phyloP scores from a whole-genome alignment of 2,888 invertebrate genomes.

The Drosophila kuntzei region DNA sequence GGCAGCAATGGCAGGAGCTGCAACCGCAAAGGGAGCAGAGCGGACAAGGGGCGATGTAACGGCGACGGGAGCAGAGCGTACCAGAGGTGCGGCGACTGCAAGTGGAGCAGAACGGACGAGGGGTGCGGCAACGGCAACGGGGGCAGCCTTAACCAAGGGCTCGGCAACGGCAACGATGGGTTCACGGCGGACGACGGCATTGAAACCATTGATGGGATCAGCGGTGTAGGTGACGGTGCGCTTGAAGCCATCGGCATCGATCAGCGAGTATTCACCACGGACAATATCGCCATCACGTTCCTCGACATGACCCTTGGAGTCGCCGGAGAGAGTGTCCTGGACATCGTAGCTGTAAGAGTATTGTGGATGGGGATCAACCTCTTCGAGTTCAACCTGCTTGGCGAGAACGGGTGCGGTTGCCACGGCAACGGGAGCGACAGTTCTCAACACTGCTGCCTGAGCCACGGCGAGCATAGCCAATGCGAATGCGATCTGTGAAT shows the following conservation, averaged over 20 bases:
- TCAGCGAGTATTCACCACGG: slow-evolving; percentile 83
- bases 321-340: slow-evolving; percentile 83
- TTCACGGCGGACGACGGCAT: slow-evolving; percentile 82
- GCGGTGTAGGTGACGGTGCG: slow-evolving; percentile 82
- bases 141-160: slow-evolving; percentile 60
- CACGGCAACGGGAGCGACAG: slow-evolving; percentile 63
- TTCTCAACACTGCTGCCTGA: slow-evolving; percentile 72
- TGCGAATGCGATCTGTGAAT: slow-evolving; percentile 55
- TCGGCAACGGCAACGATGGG: slow-evolving; percentile 70
- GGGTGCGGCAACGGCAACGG: slow-evolving; percentile 65
- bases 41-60: slow-evolving; percentile 50
- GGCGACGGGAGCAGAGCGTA: slow-evolving; percentile 61
- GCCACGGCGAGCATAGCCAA: slow-evolving; percentile 69
- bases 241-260: slow-evolving; percentile 83
- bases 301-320: slow-evolving; percentile 83
- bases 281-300: slow-evolving; percentile 84
- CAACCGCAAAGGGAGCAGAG: slow-evolving; percentile 56
- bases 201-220: slow-evolving; percentile 83
- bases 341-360: slow-evolving; percentile 79
- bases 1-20: slow-evolving; percentile 49
- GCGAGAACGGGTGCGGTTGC: slow-evolving; percentile 68
- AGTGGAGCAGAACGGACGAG: slow-evolving; percentile 73
- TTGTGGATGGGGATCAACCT: slow-evolving; percentile 78
- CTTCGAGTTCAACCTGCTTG: slow-evolving; percentile 68
- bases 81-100: slow-evolving; percentile 64